A percentile compares a stretch with the other conserved stretches of the same genome.
Evolutionary conservation across 2,113 vertebrate species (phyloP).

Genomic region (Cranoglanis bouderius): DNA sequence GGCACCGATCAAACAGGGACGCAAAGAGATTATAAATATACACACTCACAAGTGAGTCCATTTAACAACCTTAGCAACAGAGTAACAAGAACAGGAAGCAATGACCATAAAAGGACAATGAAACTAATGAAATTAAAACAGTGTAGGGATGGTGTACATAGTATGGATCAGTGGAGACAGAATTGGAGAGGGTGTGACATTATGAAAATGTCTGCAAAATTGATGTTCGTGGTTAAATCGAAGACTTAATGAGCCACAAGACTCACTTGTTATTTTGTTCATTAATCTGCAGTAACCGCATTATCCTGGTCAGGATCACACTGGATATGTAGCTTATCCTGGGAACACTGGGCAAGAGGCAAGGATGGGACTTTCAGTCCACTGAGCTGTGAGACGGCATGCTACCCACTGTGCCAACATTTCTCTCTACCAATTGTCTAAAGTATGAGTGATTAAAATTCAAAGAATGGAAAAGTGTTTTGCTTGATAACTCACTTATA

Average conservation of each 20-base stretch:
- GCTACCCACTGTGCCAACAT: not conserved
- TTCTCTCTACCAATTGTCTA: not conserved
- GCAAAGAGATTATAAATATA: not conserved
- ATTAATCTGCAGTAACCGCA: not conserved
- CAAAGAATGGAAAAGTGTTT: not conserved
- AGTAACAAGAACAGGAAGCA: not conserved
- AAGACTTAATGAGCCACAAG: not conserved
- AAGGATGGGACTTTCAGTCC: not conserved
- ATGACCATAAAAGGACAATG: not conserved
- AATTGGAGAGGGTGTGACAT: not conserved
- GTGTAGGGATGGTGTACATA: not conserved
- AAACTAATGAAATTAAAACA: not conserved
- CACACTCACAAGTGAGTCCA: not conserved
- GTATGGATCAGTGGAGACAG: not conserved
- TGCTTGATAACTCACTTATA: not conserved
- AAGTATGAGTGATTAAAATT: not conserved
- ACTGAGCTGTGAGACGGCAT: not conserved
- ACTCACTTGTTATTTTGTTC: not conserved
- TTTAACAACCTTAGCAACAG: slow-evolving; percentile 7
- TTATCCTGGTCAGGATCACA: not conserved
- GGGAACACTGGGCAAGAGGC: not conserved
- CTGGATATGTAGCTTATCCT: not conserved
- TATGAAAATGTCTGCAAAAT: not conserved
- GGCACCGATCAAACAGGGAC: not conserved
- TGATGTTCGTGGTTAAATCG: not conserved